Evolutionary conservation across 2,888 invertebrate species (phyloP).

Genomic region (Machimus atricapillus): DNA sequence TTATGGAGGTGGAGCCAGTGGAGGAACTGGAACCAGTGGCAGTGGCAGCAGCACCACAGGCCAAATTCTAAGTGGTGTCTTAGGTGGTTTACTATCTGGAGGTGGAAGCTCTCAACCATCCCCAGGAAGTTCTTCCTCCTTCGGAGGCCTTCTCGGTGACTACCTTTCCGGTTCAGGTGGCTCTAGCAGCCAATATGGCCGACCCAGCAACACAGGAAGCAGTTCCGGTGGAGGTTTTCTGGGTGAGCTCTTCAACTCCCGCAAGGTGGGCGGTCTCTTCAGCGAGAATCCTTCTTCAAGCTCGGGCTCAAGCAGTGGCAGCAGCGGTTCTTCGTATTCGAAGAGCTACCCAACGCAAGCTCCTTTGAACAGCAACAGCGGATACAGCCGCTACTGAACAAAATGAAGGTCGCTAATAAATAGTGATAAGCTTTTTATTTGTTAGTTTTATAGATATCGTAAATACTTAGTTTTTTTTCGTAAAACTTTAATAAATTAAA

Average conservation of each 20-base stretch:
- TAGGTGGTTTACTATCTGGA: constrained; percentile 44
- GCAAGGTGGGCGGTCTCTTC: constrained; percentile 60
- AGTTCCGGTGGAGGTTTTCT: constrained; percentile 51
- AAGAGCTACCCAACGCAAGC: constrained; percentile 60
- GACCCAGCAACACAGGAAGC: not conserved
- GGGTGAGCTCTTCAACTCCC: constrained; percentile 57
- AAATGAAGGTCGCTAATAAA: not conserved
- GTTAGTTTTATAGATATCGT: not conserved
- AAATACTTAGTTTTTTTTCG: not conserved
- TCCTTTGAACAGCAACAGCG: constrained; percentile 47
- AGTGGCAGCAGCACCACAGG: constrained; percentile 33
- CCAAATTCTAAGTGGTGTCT: constrained; percentile 29
- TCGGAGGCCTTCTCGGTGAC: constrained; percentile 37
- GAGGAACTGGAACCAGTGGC: constrained; percentile 5
- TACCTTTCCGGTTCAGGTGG: constrained; percentile 42
- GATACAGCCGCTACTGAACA: not conserved
- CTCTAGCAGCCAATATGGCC: constrained; percentile 6
- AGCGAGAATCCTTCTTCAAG: constrained; percentile 54
- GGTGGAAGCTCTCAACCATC: not conserved
- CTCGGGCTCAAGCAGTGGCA: not conserved
- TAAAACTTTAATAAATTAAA: constrained; percentile 6
- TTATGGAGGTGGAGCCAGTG: constrained; percentile 49
- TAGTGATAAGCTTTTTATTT: not conserved
- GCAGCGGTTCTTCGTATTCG: constrained; percentile 50
- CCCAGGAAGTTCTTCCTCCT: constrained; percentile 34